Conservation (phyloP, 2,113 vertebrate species). For the Urocolius indicus region DNA sequence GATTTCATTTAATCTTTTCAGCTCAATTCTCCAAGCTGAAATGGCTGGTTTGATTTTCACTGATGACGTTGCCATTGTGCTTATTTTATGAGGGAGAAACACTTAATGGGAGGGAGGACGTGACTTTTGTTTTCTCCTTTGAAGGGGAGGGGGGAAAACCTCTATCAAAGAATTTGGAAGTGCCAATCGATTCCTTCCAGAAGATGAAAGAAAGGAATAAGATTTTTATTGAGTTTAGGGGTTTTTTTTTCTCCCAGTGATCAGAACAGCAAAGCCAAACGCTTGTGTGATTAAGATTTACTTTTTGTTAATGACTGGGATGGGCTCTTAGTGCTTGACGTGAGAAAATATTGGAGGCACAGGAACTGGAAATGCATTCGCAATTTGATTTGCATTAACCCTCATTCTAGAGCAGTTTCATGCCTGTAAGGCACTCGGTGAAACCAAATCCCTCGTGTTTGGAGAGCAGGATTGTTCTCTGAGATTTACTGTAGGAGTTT, state of each 20-base stretch:
- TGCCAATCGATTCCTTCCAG: conserved; percentile 63
- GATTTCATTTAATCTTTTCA: conserved; percentile 10
- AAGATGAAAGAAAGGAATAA: conserved; percentile 60
- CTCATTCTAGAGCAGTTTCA: conserved; percentile 30
- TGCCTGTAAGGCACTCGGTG: conserved; percentile 15
- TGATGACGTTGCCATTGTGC: conserved; percentile 22
- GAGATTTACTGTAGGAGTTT: conserved; percentile 66
- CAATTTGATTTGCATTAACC: conserved; percentile 48
- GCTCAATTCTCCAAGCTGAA: conserved; percentile 31
- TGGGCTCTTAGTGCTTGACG: background rate
- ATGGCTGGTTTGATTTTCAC: conserved; percentile 57
- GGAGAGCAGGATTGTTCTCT: conserved; percentile 43
- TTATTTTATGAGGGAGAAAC: conserved; percentile 53
- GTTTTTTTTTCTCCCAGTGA: conserved; percentile 13
- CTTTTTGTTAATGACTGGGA: background rate
- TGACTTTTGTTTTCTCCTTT: conserved; percentile 55
- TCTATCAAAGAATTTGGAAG: conserved; percentile 31
- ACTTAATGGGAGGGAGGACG: conserved; percentile 53
- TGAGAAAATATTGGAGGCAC: conserved; percentile 42
- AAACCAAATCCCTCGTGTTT: conserved; percentile 2
- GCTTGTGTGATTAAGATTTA: conserved; percentile 8
- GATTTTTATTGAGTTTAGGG: conserved; percentile 38
- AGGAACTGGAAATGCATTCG: conserved; percentile 38
- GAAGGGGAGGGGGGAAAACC: background rate
- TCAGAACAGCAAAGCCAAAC: conserved; percentile 38